phyloP scores from a whole-genome alignment of 2,888 invertebrate genomes.

The Lycia hirtaria region DNA sequence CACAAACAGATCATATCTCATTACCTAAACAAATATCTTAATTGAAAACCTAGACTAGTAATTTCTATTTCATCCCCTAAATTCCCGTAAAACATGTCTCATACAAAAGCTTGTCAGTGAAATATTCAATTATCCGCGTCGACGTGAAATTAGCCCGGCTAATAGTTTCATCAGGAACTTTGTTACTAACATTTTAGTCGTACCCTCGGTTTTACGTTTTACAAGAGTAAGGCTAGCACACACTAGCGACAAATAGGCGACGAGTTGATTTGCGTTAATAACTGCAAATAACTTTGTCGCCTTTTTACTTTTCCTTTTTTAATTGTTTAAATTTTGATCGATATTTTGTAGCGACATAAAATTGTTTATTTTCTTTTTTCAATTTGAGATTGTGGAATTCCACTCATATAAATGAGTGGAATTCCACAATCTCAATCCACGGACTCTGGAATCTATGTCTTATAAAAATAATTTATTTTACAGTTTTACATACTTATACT shows the following conservation, averaged over 20 bases:
- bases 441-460: no score
- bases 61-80: not conserved
- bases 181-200: constrained; percentile 16
- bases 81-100: not conserved
- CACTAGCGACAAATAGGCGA: not conserved
- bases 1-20: not conserved
- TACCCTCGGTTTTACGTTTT: constrained; percentile 16
- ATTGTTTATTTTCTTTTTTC: no score
- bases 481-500: no score
- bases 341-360: no score
- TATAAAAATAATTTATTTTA: no score
- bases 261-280: not conserved
- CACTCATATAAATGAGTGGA: no score
- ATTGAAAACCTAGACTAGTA: not conserved
- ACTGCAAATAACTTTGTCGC: not conserved
- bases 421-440: no score
- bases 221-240: constrained; percentile 7
- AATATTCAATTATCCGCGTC: constrained; percentile 17
- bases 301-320: no score
- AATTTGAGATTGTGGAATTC: no score
- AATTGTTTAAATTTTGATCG: no score
- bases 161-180: constrained; percentile 25
- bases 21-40: not conserved
- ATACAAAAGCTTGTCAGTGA: constrained; percentile 15
- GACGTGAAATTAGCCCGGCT: constrained; percentile 15